Conservation (phyloP, 2,888 invertebrate species). For the Eugnorisma glareosa region DNA sequence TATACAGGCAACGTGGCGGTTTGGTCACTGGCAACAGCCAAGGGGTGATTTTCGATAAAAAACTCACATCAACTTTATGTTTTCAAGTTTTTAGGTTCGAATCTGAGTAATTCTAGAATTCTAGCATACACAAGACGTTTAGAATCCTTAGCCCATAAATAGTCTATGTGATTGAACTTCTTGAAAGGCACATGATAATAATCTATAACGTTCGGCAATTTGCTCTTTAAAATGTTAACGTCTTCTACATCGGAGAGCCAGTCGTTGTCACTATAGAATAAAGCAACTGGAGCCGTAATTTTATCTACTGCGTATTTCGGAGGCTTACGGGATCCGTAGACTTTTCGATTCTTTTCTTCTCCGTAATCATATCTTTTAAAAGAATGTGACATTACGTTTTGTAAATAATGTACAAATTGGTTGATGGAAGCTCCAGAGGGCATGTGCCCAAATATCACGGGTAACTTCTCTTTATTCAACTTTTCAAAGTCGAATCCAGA, state of each 20-base stretch:
- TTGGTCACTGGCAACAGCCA: not conserved
- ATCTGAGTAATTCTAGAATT: constrained; percentile 50
- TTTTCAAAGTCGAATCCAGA: constrained; percentile 68
- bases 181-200: constrained; percentile 55
- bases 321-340: constrained; percentile 60
- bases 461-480: constrained; percentile 56
- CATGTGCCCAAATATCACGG: constrained; percentile 60
- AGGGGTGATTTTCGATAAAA: not conserved
- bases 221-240: constrained; percentile 55
- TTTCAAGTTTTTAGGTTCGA: constrained; percentile 6
- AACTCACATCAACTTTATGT: not conserved
- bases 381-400: constrained; percentile 60
- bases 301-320: constrained; percentile 65
- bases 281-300: constrained; percentile 62
- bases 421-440: constrained; percentile 84
- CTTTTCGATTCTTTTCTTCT: constrained; percentile 52
- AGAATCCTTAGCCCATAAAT: constrained; percentile 67
- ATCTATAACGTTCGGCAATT: constrained; percentile 64
- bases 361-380: constrained; percentile 72
- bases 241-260: constrained; percentile 63
- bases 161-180: constrained; percentile 71
- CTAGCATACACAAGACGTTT: constrained; percentile 57
- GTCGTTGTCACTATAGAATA: constrained; percentile 68
- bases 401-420: constrained; percentile 78
- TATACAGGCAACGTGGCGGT: not conserved